phyloP scores from a whole-genome alignment of 2,113 vertebrate species.

The Porphyrio hochstetteri region DNA sequence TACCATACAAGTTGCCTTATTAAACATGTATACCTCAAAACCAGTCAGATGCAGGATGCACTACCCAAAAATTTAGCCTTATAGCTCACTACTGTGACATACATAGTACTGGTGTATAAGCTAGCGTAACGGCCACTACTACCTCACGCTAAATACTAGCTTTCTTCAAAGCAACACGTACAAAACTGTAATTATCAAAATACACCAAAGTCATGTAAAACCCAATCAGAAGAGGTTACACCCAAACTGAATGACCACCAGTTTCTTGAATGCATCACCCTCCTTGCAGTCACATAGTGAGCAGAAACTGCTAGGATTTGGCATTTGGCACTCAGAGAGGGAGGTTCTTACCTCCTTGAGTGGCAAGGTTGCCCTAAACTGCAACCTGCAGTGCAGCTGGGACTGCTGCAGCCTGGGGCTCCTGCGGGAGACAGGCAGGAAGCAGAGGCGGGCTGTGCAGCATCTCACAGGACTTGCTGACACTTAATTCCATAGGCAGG shows the following conservation, averaged over 20 bases:
- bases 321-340: not conserved
- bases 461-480: not conserved
- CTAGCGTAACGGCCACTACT: not conserved
- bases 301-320: not conserved
- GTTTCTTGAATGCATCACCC: not conserved
- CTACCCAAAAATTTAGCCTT: not conserved
- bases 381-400: not conserved
- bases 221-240: not conserved
- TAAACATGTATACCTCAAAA: not conserved
- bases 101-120: accelerated
- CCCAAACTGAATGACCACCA: not conserved
- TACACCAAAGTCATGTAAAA: not conserved
- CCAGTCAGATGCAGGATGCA: not conserved
- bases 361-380: not conserved
- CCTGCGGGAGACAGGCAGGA: not conserved
- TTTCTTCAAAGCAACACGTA: not conserved
- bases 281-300: not conserved
- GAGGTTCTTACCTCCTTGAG: not conserved
- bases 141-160: not conserved
- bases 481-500: not conserved
- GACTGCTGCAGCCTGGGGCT: not conserved
- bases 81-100: not conserved
- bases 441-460: accelerated
- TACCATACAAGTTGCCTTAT: not conserved
- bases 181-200: not conserved